phyloP scores from a whole-genome alignment of 2,888 invertebrate genomes.

The Pseudococcus longispinus region DNA sequence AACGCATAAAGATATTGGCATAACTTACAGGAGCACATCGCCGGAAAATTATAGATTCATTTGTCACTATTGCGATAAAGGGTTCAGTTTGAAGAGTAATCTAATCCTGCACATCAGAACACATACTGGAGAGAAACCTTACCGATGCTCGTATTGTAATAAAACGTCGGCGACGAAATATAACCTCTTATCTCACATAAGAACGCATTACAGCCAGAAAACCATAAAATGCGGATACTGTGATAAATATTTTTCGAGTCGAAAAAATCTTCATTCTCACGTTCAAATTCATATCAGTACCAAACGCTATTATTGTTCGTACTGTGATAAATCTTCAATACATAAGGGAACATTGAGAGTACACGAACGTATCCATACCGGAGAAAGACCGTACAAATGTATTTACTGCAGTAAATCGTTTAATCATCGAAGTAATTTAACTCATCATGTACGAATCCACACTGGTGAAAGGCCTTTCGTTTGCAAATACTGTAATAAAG shows the following conservation, averaged over 20 bases:
- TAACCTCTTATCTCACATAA: slow-evolving; percentile 1
- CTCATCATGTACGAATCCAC: slow-evolving; percentile 19
- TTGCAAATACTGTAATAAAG: slow-evolving; percentile 23
- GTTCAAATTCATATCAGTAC: slow-evolving; percentile 38
- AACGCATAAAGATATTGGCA: not conserved
- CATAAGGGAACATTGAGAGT: slow-evolving; percentile 3
- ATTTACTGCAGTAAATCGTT: slow-evolving; percentile 12
- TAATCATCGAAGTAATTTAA: slow-evolving; percentile 24
- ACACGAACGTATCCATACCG: slow-evolving; percentile 8
- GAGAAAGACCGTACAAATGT: slow-evolving; percentile 8
- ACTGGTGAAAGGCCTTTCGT: slow-evolving; percentile 21
- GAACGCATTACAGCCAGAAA: slow-evolving; percentile 27
- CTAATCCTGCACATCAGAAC: slow-evolving; percentile 9
- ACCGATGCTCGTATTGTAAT: slow-evolving; percentile 3
- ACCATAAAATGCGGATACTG: slow-evolving; percentile 30
- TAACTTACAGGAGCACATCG: not conserved
- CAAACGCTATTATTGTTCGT: slow-evolving; percentile 34
- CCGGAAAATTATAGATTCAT: not conserved
- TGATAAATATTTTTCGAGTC: slow-evolving; percentile 29
- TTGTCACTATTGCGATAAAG: slow-evolving; percentile 35
- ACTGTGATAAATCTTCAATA: slow-evolving; percentile 28
- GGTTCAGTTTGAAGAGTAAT: slow-evolving; percentile 6
- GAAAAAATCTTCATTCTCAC: slow-evolving; percentile 26
- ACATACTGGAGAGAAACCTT: not conserved
- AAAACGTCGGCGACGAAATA: slow-evolving; percentile 36